phyloP scores from a whole-genome alignment of 2,888 invertebrate species.

The Asteroscopus sphinx region DNA sequence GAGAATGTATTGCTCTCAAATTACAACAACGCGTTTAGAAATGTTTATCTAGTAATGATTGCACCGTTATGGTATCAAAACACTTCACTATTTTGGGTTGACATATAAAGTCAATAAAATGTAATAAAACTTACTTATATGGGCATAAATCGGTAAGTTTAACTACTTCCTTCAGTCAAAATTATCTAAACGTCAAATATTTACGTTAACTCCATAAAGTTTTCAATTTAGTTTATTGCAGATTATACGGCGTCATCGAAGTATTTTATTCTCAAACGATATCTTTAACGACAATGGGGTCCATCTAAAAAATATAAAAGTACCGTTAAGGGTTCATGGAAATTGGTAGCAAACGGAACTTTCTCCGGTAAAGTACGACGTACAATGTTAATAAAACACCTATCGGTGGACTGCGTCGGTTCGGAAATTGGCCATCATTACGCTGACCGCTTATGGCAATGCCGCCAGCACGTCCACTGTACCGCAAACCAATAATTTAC shows the following conservation, averaged over 20 bases:
- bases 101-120: conserved; percentile 9
- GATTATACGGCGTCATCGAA: conserved; percentile 26
- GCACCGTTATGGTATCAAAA: conserved; percentile 3
- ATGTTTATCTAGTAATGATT: conserved; percentile 4
- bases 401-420: conserved; percentile 63
- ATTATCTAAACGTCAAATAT: conserved; percentile 35
- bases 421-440: conserved; percentile 80
- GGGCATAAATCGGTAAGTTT: conserved; percentile 4
- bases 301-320: conserved; percentile 41
- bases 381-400: conserved; percentile 62
- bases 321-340: conserved; percentile 33
- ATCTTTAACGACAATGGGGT: conserved; percentile 37
- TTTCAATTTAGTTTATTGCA: conserved; percentile 35
- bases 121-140: conserved; percentile 22
- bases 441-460: conserved; percentile 69
- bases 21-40: conserved; percentile 1
- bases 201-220: conserved; percentile 38
- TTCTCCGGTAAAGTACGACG: conserved; percentile 48
- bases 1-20: conserved; percentile 5
- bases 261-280: conserved; percentile 18
- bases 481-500: conserved; percentile 77
- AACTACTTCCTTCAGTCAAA: conserved; percentile 14
- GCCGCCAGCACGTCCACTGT: conserved; percentile 62
- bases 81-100: background rate
- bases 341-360: conserved; percentile 44